These are phyloP conservation scores for Emys orbicularis DNA, from an alignment of 2,797 vertebrate species.

Conservation along the genomic window DNA sequence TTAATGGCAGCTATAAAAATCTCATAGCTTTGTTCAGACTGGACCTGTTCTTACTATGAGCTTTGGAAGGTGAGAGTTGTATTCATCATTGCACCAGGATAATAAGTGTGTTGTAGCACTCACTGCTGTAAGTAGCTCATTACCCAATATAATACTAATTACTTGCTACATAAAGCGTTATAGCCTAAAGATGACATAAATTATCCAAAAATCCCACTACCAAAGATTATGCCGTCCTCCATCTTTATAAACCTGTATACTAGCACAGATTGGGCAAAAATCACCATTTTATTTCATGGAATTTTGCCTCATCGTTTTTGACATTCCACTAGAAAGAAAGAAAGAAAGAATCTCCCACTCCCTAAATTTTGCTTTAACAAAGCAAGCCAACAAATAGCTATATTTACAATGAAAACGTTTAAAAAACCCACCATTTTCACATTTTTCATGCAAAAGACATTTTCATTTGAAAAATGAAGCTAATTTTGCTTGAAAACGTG, in stretches of 20 bases:
- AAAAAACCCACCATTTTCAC: not conserved
- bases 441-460: not conserved
- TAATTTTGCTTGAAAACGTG: not conserved
- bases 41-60: conserved; percentile 20
- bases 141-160: not conserved
- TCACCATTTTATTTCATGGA: not conserved
- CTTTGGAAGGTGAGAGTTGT: conserved; percentile 51
- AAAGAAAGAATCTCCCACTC: not conserved
- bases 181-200: not conserved
- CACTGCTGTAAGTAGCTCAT: not conserved
- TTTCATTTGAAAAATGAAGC: not conserved
- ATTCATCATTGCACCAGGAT: not conserved
- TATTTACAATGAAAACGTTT: not conserved
- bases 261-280: not conserved
- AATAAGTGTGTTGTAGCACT: not conserved
- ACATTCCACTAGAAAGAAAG: not conserved
- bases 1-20: conserved; percentile 66
- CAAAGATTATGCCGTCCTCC: not conserved
- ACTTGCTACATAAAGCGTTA: not conserved
- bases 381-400: not conserved
- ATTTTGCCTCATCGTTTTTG: not conserved
- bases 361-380: not conserved
- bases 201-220: not conserved
- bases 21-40: conserved; percentile 53
- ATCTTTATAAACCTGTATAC: not conserved